Conservation (phyloP, 2,113 vertebrate species). For the Pyrgilauda ruficollis region DNA sequence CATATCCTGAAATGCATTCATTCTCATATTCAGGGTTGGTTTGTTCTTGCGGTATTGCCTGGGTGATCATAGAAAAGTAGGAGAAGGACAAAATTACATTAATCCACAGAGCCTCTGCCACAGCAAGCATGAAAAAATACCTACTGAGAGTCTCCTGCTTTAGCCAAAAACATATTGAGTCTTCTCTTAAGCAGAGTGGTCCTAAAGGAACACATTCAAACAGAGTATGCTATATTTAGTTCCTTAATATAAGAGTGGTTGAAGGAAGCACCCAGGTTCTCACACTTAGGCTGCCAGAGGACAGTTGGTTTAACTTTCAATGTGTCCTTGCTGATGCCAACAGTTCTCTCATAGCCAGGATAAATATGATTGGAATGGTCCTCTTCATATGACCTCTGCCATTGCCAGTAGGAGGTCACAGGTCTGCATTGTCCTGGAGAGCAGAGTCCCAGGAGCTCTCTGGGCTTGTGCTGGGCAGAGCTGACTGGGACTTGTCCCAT, state of each 20-base stretch:
- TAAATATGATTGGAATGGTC: not conserved
- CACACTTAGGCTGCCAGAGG: not conserved
- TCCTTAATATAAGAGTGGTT: not conserved
- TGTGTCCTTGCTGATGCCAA: not conserved
- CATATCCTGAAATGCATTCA: not conserved
- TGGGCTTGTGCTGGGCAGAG: not conserved
- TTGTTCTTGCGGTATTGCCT: not conserved
- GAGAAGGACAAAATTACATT: not conserved
- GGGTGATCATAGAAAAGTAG: not conserved
- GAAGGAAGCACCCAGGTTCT: not conserved
- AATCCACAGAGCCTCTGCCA: not conserved
- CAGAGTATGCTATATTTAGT: not conserved
- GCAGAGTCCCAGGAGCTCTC: not conserved
- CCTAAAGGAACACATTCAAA: not conserved
- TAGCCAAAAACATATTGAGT: not conserved
- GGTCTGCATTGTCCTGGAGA: not conserved
- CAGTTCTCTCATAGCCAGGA: not conserved
- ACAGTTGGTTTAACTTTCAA: not conserved
- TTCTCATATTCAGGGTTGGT: not conserved
- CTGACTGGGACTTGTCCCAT: not conserved
- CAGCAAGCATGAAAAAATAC: not conserved
- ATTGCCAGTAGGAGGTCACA: accelerated
- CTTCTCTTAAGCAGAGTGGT: not conserved
- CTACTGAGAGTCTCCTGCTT: not conserved
- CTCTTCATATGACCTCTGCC: accelerated